Conservation (phyloP, 2,113 vertebrate species). For the Illadopsis cleaveri region DNA sequence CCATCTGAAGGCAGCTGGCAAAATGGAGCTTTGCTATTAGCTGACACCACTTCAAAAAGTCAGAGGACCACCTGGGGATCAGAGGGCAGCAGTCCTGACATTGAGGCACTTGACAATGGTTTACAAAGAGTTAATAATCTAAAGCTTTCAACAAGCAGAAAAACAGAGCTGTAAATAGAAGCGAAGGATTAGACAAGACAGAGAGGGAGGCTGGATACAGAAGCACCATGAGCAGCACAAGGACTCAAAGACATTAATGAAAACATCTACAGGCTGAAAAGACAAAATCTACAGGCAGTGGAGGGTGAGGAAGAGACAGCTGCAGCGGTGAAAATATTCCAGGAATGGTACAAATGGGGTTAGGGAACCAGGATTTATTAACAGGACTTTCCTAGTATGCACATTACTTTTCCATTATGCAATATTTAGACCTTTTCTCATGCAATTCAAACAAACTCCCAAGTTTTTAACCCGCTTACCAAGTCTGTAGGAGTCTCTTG, state of each 20-base stretch:
- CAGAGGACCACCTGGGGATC: background rate
- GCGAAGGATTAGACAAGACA: background rate
- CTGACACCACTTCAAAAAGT: background rate
- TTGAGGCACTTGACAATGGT: background rate
- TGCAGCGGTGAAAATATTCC: background rate
- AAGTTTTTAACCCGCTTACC: background rate
- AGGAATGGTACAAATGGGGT: background rate
- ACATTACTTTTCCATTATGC: background rate
- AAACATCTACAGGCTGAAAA: background rate
- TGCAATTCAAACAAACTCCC: background rate
- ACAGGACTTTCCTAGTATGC: background rate
- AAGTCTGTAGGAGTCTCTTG: background rate
- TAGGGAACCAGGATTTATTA: background rate
- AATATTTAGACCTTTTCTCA: background rate
- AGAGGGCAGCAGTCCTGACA: background rate
- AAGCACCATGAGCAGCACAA: background rate
- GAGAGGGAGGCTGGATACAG: background rate
- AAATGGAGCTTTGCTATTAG: background rate
- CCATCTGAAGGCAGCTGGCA: background rate
- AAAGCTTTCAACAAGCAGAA: background rate
- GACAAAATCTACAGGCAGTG: background rate
- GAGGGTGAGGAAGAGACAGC: background rate
- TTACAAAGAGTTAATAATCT: background rate
- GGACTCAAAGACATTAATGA: background rate
- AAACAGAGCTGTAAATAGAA: conserved; percentile 1